Evolutionary conservation across 2,113 vertebrate genomes (phyloP).

Genomic region (Prochilodus magdalenae): DNA sequence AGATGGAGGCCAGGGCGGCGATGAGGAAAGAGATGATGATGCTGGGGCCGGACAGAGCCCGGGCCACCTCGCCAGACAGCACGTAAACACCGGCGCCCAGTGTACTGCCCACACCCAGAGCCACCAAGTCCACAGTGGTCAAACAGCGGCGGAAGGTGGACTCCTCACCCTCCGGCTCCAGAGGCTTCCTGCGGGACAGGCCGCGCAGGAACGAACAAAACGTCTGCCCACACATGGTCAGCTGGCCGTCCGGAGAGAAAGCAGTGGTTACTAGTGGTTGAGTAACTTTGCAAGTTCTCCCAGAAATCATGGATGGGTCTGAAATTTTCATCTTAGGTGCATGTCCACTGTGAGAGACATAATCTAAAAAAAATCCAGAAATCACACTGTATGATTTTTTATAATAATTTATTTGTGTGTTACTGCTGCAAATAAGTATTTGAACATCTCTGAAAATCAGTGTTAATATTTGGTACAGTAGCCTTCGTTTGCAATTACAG

Average conservation of each 20-base stretch:
- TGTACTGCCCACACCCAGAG: conserved; percentile 85
- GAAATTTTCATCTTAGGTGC: no score
- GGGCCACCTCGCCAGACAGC: conserved; percentile 87
- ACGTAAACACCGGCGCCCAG: conserved; percentile 86
- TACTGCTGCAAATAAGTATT: no score
- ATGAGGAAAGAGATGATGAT: conserved; percentile 86
- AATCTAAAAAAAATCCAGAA: no score
- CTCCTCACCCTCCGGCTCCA: conserved; percentile 66
- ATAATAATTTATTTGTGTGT: no score
- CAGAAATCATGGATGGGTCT: no score
- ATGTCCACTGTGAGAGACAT: no score
- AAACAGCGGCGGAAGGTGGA: conserved; percentile 82
- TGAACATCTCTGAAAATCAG: no score
- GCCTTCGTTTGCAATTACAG: no score
- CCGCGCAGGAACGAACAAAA: conserved; percentile 64
- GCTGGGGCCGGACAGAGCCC: conserved; percentile 80
- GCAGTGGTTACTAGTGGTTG: no score
- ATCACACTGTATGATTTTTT: no score
- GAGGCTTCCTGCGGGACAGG: conserved; percentile 77
- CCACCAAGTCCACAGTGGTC: conserved; percentile 71
- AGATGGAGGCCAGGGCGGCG: conserved; percentile 81
- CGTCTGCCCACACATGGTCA: conserved; percentile 54
- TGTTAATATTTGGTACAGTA: no score
- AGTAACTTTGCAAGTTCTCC: no score
- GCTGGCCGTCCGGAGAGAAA: not conserved